These are phyloP conservation scores for Ceramica pisi DNA, from an alignment of 2,888 invertebrate species.

Conservation along the genomic window DNA sequence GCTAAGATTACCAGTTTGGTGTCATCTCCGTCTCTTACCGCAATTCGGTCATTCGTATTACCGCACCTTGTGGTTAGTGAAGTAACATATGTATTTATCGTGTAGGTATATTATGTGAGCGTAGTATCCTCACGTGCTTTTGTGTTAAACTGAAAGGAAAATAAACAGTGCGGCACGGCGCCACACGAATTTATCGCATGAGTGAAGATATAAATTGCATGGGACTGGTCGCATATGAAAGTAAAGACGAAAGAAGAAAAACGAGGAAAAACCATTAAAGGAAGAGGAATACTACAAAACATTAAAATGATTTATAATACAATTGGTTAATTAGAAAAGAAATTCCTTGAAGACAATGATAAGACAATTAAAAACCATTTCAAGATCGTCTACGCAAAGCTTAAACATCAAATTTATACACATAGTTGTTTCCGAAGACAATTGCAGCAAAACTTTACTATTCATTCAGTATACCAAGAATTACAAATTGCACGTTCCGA, in stretches of 20 bases:
- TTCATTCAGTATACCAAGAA: conserved; percentile 44
- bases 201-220: conserved; percentile 5
- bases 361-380: not conserved
- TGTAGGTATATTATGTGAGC: conserved; percentile 31
- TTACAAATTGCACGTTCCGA: conserved; percentile 37
- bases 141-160: conserved; percentile 29
- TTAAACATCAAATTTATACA: not conserved
- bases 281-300: not conserved
- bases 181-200: not conserved
- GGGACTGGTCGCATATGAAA: not conserved
- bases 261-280: not conserved
- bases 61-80: conserved; percentile 40
- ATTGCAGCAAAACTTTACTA: conserved; percentile 25
- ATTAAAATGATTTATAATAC: not conserved
- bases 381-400: not conserved
- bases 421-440: conserved; percentile 9
- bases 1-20: conserved; percentile 44
- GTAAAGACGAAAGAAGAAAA: not conserved
- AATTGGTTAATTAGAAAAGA: not conserved
- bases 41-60: conserved; percentile 45
- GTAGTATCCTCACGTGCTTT: conserved; percentile 19
- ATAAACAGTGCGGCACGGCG: conserved; percentile 5
- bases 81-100: conserved; percentile 35
- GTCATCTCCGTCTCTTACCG: conserved; percentile 30
- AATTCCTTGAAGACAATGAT: not conserved